These are phyloP conservation scores for Typhlomys cinereus DNA, from an alignment of 2,113 vertebrate species.

Conservation along the genomic window DNA sequence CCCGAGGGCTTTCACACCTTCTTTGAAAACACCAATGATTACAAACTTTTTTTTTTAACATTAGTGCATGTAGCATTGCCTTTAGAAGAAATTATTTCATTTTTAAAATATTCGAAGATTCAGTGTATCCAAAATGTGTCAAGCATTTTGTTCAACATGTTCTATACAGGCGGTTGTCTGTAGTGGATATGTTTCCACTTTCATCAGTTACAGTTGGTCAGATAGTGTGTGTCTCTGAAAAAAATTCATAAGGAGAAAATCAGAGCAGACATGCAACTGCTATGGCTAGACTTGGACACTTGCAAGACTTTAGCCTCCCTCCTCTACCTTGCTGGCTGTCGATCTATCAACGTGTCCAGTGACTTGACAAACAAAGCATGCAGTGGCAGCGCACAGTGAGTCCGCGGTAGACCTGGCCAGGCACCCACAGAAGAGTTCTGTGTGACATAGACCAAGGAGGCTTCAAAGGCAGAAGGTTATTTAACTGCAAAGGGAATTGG, in stretches of 20 bases:
- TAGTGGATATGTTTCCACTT: conserved; percentile 10
- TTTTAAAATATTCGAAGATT: conserved; percentile 41
- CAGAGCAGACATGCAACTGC: not conserved
- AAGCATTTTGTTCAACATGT: conserved; percentile 46
- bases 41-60: conserved; percentile 3
- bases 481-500: not conserved
- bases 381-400: not conserved
- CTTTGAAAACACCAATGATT: conserved; percentile 50
- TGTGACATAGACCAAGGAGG: not conserved
- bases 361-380: not conserved
- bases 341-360: not conserved
- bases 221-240: not conserved
- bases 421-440: not conserved
- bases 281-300: not conserved
- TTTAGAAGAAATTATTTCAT: conserved; percentile 37
- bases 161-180: not conserved
- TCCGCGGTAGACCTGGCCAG: not conserved
- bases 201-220: conserved; percentile 31
- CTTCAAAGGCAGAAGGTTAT: conserved; percentile 51
- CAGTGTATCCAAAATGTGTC: not conserved
- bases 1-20: conserved; percentile 4
- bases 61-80: not conserved
- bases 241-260: not conserved
- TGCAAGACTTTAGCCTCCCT: not conserved
- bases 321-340: conserved; percentile 40